Evolutionary conservation across 2,888 invertebrate genomes (phyloP).

Genomic region (Eucera pruinosa): DNA sequence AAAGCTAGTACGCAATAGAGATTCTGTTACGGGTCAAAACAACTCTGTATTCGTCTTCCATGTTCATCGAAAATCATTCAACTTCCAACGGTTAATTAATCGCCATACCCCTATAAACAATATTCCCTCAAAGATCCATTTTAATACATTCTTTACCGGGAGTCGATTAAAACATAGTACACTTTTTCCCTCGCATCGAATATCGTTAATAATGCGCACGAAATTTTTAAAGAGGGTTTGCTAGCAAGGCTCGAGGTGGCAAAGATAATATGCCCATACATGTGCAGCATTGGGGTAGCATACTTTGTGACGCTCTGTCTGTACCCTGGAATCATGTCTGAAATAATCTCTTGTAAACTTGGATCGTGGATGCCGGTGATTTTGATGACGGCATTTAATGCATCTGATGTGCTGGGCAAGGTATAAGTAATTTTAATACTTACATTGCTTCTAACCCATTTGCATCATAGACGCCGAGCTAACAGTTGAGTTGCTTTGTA

Average conservation of each 20-base stretch:
- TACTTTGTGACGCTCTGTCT: conserved; percentile 95
- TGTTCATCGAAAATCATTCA: no score
- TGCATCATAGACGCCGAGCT: no score
- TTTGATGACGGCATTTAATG: conserved; percentile 95
- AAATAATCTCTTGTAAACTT: conserved; percentile 93
- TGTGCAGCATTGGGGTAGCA: conserved; percentile 94
- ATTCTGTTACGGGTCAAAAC: no score
- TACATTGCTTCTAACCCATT: not conserved
- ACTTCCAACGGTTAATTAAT: no score
- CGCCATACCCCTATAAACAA: no score
- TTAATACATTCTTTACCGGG: no score
- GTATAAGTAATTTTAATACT: conserved; percentile 82
- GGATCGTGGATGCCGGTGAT: conserved; percentile 96
- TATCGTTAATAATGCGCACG: not conserved
- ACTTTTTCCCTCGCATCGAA: no score
- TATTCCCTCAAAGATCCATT: no score
- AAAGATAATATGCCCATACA: conserved; percentile 94
- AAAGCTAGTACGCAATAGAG: no score
- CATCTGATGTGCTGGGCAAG: conserved; percentile 94
- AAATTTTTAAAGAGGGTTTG: conserved; percentile 87
- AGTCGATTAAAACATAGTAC: no score
- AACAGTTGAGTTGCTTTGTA: no score
- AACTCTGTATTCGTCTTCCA: no score
- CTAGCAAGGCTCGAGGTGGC: conserved; percentile 92
- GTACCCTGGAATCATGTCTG: conserved; percentile 96